These are phyloP conservation scores for Emydocephalus ijimae DNA, from an alignment of 2,113 vertebrate species.

Conservation along the genomic window DNA sequence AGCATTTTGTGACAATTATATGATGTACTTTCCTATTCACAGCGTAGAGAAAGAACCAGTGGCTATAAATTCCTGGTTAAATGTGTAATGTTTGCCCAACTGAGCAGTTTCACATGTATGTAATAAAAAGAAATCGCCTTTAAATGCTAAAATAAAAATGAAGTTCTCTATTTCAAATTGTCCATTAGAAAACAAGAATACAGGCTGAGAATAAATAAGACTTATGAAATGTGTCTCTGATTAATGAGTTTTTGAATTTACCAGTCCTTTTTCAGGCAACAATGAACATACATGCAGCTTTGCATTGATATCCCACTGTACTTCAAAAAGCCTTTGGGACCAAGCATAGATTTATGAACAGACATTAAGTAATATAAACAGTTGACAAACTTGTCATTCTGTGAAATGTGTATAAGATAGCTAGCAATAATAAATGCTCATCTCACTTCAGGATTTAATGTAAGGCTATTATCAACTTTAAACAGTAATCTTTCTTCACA, in stretches of 20 bases:
- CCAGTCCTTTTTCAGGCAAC: background rate
- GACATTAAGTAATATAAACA: background rate
- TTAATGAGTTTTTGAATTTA: background rate
- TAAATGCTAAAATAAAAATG: background rate
- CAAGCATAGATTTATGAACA: background rate
- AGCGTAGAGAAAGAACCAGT: background rate
- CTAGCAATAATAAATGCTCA: background rate
- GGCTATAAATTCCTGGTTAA: background rate
- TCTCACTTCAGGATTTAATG: background rate
- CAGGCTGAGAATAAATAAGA: background rate
- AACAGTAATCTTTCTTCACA: conserved; percentile 9
- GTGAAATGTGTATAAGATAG: background rate
- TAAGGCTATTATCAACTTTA: conserved; percentile 23
- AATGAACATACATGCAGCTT: background rate
- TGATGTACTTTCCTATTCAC: background rate
- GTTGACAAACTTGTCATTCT: background rate
- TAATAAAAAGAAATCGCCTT: background rate
- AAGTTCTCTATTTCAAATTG: background rate
- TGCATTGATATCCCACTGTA: background rate
- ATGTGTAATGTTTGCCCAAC: background rate
- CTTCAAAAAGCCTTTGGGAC: background rate
- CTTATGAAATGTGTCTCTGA: background rate
- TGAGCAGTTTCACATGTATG: background rate
- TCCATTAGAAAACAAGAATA: background rate
- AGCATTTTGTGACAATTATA: background rate